A percentile compares a stretch with the other conserved stretches of the same genome.
Conservation (phyloP, 2,113 vertebrate species). For the Scomber japonicus region DNA sequence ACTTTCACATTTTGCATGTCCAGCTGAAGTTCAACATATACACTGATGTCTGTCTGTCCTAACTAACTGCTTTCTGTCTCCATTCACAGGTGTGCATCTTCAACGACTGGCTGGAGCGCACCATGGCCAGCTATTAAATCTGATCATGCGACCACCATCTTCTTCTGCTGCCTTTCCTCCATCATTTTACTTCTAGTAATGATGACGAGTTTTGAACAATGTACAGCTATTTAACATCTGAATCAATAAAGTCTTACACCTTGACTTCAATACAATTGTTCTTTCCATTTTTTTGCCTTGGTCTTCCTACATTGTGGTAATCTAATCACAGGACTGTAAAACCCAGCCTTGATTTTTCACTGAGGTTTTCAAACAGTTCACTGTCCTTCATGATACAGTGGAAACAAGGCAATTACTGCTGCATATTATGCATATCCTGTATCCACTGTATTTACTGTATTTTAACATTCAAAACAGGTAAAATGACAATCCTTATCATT, state of each 20-base stretch:
- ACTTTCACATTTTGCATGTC: background rate
- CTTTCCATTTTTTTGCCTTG: background rate
- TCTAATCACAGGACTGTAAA: background rate
- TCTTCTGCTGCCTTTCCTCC: slow-evolving; percentile 12
- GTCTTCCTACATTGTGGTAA: background rate
- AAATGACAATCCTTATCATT: no score
- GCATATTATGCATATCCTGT: no score
- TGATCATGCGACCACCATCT: background rate
- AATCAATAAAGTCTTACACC: slow-evolving; percentile 49
- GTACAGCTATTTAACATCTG: slow-evolving; percentile 18
- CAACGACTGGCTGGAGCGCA: slow-evolving; percentile 69
- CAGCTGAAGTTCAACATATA: background rate
- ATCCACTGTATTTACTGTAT: no score
- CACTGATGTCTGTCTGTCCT: slow-evolving; percentile 25
- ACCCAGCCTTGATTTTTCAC: background rate
- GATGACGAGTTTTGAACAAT: slow-evolving; percentile 1
- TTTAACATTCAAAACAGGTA: no score
- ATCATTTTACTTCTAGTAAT: background rate
- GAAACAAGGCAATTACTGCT: background rate
- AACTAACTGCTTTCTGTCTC: background rate
- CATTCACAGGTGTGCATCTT: slow-evolving; percentile 74
- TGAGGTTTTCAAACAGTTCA: background rate
- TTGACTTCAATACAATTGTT: background rate
- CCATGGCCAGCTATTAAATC: slow-evolving; percentile 72
- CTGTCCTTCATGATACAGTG: no score